Evolutionary conservation across 2,797 vertebrate species (phyloP).

Genomic region (Sebastiscus albofasciatus): DNA sequence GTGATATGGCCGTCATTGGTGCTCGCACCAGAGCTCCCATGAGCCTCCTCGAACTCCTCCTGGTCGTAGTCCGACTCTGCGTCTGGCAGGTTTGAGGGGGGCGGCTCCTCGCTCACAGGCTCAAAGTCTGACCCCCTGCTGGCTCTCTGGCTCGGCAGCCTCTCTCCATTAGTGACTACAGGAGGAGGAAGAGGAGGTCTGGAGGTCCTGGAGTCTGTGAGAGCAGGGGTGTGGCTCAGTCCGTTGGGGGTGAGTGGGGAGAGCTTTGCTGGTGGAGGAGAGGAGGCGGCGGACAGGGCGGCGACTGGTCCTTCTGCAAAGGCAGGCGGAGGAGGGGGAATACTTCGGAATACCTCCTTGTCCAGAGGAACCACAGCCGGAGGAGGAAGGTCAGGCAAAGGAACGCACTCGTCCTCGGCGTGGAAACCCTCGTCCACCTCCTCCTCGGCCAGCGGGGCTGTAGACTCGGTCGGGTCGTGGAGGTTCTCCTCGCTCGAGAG

Average conservation of each 20-base stretch:
- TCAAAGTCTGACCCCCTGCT: conserved; percentile 49
- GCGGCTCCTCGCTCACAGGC: conserved; percentile 68
- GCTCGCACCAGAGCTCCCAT: conserved; percentile 83
- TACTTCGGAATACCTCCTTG: conserved; percentile 74
- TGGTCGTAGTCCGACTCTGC: conserved; percentile 92
- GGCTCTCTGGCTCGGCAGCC: conserved; percentile 5
- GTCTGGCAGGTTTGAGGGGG: conserved; percentile 80
- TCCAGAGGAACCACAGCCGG: conserved; percentile 67
- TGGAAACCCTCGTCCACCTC: conserved; percentile 90
- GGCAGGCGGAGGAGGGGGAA: conserved; percentile 82
- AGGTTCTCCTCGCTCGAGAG: conserved; percentile 89
- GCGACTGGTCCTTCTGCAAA: conserved; percentile 74
- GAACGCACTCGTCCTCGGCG: conserved; percentile 84
- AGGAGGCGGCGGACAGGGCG: conserved; percentile 31
- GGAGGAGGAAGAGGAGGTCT: conserved; percentile 33
- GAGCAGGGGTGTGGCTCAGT: conserved; percentile 18
- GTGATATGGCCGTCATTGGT: conserved; percentile 86
- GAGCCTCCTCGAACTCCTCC: conserved; percentile 90
- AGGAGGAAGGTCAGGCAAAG: conserved; percentile 76
- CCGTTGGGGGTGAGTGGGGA: conserved; percentile 36
- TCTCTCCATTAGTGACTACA: conserved; percentile 59
- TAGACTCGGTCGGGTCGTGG: conserved; percentile 84
- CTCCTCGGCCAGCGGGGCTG: conserved; percentile 86
- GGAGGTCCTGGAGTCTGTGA: conserved; percentile 29
- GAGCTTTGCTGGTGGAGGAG: conserved; percentile 27